Conservation (phyloP, 2,797 vertebrate genomes). For the Microtus californicus region DNA sequence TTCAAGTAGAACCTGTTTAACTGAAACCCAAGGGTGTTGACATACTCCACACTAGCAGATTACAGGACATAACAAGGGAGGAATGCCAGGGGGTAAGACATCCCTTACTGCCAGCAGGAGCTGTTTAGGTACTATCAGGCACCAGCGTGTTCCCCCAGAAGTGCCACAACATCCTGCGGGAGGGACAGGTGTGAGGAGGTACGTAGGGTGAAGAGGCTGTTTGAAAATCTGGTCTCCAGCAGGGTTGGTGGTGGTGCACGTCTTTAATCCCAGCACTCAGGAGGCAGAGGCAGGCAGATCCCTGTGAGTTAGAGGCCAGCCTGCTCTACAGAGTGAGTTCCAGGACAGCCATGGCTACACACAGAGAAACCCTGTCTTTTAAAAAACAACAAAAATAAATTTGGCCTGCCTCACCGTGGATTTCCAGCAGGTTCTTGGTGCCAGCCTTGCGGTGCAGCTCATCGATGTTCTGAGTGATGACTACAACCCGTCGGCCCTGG, state of each 20-base stretch:
- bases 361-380: not conserved
- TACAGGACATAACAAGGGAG: not conserved
- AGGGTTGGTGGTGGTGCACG: not conserved
- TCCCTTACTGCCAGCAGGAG: not conserved
- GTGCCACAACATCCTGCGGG: not conserved
- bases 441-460: conserved; percentile 95
- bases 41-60: not conserved
- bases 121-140: too few species aligned
- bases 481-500: conserved; percentile 92
- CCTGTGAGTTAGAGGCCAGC: not conserved
- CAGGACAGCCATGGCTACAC: not conserved
- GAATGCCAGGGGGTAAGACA: not conserved
- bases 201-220: too few species aligned
- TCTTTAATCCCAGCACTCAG: not conserved
- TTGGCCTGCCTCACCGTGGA: conserved; percentile 92
- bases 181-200: not conserved
- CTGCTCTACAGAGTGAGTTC: not conserved
- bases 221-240: not conserved
- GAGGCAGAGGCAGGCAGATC: not conserved
- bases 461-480: conserved; percentile 97
- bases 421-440: conserved; percentile 93
- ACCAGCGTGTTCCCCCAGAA: not conserved
- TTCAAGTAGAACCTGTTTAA: not conserved
- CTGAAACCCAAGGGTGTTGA: not conserved
- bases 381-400: not conserved